phyloP scores from a whole-genome alignment of 2,113 vertebrate genomes.

The Passer domesticus region DNA sequence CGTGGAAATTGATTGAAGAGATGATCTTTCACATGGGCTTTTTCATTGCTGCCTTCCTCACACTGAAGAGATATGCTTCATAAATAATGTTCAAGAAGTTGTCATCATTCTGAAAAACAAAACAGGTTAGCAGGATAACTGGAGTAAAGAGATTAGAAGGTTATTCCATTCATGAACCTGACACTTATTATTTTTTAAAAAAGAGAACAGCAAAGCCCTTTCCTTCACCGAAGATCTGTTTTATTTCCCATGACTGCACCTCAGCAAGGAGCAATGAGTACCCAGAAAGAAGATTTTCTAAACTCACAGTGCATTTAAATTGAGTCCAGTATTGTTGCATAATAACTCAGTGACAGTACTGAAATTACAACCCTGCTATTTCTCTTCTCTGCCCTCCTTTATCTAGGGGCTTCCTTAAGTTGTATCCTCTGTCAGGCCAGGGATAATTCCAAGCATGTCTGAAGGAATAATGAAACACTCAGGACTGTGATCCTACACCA shows the following conservation, averaged over 20 bases:
- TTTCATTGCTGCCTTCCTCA: constrained; percentile 61
- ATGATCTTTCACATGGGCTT: constrained; percentile 57
- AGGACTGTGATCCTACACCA: not conserved
- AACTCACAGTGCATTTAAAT: not conserved
- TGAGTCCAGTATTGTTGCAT: not conserved
- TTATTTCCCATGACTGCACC: not conserved
- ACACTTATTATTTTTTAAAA: not conserved
- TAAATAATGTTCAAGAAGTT: constrained; percentile 93
- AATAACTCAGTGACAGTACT: not conserved
- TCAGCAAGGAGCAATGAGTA: not conserved
- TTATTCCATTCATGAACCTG: not conserved
- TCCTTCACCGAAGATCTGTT: not conserved
- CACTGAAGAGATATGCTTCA: constrained; percentile 84
- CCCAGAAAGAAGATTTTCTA: not conserved
- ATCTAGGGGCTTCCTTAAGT: not conserved
- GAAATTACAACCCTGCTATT: not conserved
- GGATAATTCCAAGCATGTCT: not conserved
- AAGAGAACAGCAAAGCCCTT: not conserved
- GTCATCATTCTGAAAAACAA: constrained; percentile 87
- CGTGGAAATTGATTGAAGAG: not conserved
- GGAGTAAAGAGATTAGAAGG: not conserved
- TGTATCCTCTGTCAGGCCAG: not conserved
- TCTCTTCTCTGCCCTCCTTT: not conserved
- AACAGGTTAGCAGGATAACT: not conserved
- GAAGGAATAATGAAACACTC: not conserved